phyloP scores from a whole-genome alignment of 1,140 invertebrate genomes.

The Philaenus spumarius region DNA sequence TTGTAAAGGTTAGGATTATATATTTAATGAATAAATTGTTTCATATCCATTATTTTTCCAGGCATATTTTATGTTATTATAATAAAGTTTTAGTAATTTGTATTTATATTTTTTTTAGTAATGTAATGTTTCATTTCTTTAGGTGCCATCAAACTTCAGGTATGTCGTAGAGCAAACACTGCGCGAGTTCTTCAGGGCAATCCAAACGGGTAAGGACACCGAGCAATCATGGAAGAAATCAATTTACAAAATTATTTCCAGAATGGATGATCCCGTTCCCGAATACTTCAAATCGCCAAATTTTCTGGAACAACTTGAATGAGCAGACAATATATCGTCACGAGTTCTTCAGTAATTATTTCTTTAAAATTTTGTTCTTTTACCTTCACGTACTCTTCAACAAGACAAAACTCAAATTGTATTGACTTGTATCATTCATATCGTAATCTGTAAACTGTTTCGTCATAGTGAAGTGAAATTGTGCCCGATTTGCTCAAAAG shows the following conservation, averaged over 20 bases:
- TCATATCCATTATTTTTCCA: too few relatives aligned
- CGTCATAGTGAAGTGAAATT: conserved; percentile 13
- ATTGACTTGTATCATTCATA: too few relatives aligned
- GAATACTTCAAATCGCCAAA: conserved; percentile 99
- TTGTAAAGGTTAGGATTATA: too few relatives aligned
- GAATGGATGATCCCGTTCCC: conserved; percentile 96
- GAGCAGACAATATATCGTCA: conserved; percentile 36
- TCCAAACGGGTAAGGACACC: conserved; percentile 88
- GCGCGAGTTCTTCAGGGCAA: conserved; percentile 97
- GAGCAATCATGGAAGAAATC: conserved; percentile 99
- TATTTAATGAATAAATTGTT: too few relatives aligned
- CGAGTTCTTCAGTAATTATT: background rate
- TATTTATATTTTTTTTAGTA: too few relatives aligned
- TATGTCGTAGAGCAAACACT: conserved; percentile 95
- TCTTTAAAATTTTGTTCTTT: background rate
- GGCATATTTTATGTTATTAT: too few relatives aligned
- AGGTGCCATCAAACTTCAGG: conserved; percentile 97
- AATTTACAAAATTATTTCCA: conserved; percentile 99
- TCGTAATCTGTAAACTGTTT: conserved; percentile 32
- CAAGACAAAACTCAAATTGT: conserved; percentile 3
- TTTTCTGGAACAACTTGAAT: conserved; percentile 98
- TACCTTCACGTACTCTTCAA: background rate
- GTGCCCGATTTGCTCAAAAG: too few relatives aligned
- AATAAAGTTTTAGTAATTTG: too few relatives aligned
- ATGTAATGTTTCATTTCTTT: conserved; percentile 29